Conservation (phyloP, 2,113 vertebrate genomes). For the Ciconia maguari region DNA sequence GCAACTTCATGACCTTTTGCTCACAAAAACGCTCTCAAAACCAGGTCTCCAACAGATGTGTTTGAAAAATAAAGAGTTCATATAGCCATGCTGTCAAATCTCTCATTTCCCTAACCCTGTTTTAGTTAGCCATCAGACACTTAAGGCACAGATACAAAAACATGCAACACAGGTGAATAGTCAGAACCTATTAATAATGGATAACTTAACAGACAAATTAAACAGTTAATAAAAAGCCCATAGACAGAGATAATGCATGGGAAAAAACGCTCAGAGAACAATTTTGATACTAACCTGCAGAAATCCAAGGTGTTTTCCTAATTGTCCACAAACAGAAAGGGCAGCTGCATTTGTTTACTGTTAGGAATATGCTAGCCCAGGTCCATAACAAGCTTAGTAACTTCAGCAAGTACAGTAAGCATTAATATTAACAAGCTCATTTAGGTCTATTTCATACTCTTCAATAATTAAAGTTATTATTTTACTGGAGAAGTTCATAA, state of each 20-base stretch:
- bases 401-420: background rate
- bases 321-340: background rate
- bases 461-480: background rate
- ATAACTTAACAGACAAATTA: background rate
- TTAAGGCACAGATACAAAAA: background rate
- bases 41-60: background rate
- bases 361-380: background rate
- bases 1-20: background rate
- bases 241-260: background rate
- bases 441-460: background rate
- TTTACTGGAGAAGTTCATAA: background rate
- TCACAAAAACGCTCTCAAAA: background rate
- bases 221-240: background rate
- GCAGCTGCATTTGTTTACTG: background rate
- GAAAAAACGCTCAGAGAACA: background rate
- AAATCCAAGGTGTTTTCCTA: slow-evolving; percentile 1
- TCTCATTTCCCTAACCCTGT: background rate
- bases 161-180: background rate
- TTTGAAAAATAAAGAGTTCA: background rate
- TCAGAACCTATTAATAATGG: background rate
- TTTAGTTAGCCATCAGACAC: background rate
- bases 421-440: slow-evolving; percentile 18
- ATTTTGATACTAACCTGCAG: background rate
- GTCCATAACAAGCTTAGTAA: background rate
- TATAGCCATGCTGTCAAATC: background rate